phyloP scores from a whole-genome alignment of 2,113 vertebrate species.

The Mirounga angustirostris region DNA sequence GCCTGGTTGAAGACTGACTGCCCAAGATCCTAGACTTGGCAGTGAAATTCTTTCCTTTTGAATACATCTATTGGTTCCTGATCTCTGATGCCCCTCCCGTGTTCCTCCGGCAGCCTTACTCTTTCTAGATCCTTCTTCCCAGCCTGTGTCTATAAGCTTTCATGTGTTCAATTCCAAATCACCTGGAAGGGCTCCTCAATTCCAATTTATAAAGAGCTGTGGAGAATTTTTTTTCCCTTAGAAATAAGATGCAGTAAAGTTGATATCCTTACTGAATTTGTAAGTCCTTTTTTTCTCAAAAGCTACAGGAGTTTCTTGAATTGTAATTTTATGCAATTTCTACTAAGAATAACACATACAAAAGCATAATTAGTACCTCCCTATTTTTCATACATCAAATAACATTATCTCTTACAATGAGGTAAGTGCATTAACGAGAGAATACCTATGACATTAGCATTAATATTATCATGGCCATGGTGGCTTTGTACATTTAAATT shows the following conservation, averaged over 20 bases:
- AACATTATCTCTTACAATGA: no score
- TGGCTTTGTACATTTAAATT: not conserved
- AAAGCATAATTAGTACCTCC: not conserved
- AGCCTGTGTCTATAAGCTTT: not conserved
- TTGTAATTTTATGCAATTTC: not conserved
- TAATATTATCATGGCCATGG: accelerated
- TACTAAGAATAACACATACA: not conserved
- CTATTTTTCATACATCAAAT: not conserved
- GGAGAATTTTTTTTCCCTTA: not conserved
- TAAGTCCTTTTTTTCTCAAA: not conserved
- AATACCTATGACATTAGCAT: not conserved
- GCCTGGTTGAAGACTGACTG: no score
- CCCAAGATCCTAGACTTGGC: not conserved
- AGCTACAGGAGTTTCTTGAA: not conserved
- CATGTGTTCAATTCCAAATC: no score
- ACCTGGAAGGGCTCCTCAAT: not conserved
- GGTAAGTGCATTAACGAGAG: not conserved
- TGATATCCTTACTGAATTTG: not conserved
- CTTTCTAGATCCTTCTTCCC: not conserved
- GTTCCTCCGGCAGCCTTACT: not conserved
- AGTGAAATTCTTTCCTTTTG: not conserved
- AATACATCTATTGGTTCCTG: not conserved
- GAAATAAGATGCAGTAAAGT: not conserved
- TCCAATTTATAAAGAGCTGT: not conserved
- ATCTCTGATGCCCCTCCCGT: not conserved